Evolutionary conservation across 1,140 invertebrate species (phyloP).

Genomic region (Zaprionus ghesquierei): DNA sequence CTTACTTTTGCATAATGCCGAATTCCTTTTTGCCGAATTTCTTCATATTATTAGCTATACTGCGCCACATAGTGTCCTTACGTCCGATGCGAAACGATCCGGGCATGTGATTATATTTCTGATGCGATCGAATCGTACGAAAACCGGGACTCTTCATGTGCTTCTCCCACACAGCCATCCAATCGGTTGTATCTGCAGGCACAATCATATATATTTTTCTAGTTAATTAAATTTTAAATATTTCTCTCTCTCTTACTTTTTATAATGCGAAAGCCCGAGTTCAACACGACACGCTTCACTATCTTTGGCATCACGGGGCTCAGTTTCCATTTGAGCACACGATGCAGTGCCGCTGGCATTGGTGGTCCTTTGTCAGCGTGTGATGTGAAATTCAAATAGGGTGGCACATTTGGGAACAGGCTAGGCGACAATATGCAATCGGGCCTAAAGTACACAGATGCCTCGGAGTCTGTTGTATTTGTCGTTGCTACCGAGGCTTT

Average conservation of each 20-base stretch:
- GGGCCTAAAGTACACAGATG: constrained; percentile 62
- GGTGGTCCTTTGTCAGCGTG: constrained; percentile 87
- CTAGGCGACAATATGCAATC: constrained; percentile 86
- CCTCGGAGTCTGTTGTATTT: constrained; percentile 56
- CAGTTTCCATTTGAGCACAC: constrained; percentile 94
- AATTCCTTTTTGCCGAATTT: constrained; percentile 92
- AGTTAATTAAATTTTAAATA: too few species aligned
- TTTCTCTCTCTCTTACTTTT: constrained; percentile 85
- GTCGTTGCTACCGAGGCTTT: constrained; percentile 50
- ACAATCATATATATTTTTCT: too few species aligned
- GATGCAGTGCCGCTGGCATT: constrained; percentile 87
- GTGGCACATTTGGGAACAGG: constrained; percentile 93
- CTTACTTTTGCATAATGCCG: constrained; percentile 92
- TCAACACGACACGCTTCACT: constrained; percentile 91
- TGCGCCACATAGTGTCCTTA: constrained; percentile 97
- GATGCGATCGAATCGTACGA: constrained; percentile 90
- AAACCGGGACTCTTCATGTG: constrained; percentile 92
- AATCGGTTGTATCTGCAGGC: constrained; percentile 86
- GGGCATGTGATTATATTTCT: constrained; percentile 99
- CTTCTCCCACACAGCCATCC: constrained; percentile 92
- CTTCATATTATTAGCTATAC: constrained; percentile 89
- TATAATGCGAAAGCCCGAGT: constrained; percentile 93
- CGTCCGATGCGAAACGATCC: constrained; percentile 98
- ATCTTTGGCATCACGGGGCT: constrained; percentile 94
- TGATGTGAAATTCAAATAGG: constrained; percentile 92